Evolutionary conservation across 92 coral and sea anemone species (phyloP).

Genomic region (Diadumene lineata): DNA sequence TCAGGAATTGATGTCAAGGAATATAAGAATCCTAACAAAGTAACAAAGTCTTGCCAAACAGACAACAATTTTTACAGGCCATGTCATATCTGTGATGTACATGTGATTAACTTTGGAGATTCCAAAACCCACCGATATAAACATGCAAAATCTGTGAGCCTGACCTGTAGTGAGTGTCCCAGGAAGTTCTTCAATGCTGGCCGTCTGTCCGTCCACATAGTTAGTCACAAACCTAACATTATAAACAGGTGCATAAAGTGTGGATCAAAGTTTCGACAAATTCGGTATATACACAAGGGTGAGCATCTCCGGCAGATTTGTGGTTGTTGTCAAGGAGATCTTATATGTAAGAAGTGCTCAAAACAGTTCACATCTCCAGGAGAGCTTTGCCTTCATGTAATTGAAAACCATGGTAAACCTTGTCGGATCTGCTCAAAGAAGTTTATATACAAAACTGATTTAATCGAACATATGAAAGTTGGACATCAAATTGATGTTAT

Average conservation of each 20-base stretch:
- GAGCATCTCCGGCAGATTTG: too few species aligned
- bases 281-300: too few species aligned
- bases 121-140: slow-evolving; percentile 1
- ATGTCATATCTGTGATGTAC: slow-evolving; percentile 9
- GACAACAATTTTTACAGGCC: background rate
- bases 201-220: slow-evolving; percentile 23
- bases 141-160: background rate
- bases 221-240: slow-evolving; percentile 5
- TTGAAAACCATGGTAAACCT: too few species aligned
- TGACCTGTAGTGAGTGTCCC: slow-evolving; percentile 26
- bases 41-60: background rate
- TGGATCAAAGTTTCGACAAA: background rate
- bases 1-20: background rate
- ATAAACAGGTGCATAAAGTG: background rate
- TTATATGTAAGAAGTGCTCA: too few species aligned
- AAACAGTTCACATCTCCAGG: too few species aligned
- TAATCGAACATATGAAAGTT: too few species aligned
- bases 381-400: too few species aligned
- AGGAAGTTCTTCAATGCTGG: slow-evolving; percentile 1
- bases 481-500: too few species aligned
- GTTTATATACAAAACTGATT: background rate
- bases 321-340: too few species aligned
- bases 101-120: background rate
- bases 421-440: background rate
- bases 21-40: background rate